Evolutionary conservation across 2,797 vertebrate species (phyloP), one percentile per base, ranked within the genome.

Genomic region (Oophaga sylvatica): DNA sequence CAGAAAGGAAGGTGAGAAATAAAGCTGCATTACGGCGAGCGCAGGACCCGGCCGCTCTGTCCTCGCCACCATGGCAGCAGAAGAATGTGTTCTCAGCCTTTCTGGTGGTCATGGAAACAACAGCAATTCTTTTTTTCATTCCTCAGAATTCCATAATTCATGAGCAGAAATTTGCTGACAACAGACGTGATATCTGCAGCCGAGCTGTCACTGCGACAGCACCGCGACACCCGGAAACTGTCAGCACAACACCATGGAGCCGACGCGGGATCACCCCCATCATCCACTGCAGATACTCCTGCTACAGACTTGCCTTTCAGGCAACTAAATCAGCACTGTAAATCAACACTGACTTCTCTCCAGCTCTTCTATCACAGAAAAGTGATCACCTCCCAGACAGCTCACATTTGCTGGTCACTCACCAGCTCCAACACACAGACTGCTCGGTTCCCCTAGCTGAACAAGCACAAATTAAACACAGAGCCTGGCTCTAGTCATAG

Each of bases 41-140:
- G 60, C 57, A 45, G 3, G 22, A 70, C 29, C n/a, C 29, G 29
- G 29, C 19, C 22, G 59, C 35, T 17, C 35, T 15, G 53, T 29
- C 12, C 45, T 79, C 56, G 56, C 78, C 26, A 79, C 68, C n/a
- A 79, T 48, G 77, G 16, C 62, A 67, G 87, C 75, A 53, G 65
- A 41, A 65, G 63, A 22, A 45, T 19, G 45, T 81, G 65, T 75
- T 75, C 68, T 62, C 45, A 75, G 85, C 17, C 70, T 17, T 62
- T 84, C 29, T 56, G 75, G 87, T 87, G 75, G 87, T 82, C 81
- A 87, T 87, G 81, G 87, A 87, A 87, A 87, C 87, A 70, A 71
- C 48, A 29, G 79, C 20, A 8, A n/a, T 41, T 83, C 60, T 81
- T 78, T 60, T 67, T 59, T 45, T 48, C 15, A 56, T n/a, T 77